Evolutionary conservation across 2,113 vertebrate genomes (phyloP).

Genomic region (Phyllostomus discolor): DNA sequence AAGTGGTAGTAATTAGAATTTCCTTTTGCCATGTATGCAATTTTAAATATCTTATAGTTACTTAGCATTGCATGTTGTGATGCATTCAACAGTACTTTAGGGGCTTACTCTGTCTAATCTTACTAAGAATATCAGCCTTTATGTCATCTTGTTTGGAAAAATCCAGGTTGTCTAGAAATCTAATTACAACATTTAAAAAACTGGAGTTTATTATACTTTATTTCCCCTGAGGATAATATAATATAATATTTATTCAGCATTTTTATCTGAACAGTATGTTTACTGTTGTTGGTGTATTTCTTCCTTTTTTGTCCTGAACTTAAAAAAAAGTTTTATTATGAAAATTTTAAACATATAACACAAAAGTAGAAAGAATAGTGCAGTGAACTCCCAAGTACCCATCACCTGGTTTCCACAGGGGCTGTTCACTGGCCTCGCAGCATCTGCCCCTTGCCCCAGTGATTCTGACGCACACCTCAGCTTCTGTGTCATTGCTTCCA

Average conservation of each 20-base stretch:
- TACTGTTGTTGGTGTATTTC: neutral
- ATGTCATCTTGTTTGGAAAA: neutral
- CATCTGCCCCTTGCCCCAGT: neutral
- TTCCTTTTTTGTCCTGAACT: constrained; percentile 11
- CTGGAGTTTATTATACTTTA: neutral
- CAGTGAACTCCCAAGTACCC: neutral
- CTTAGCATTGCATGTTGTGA: no score
- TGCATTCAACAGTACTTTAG: neutral
- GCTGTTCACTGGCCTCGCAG: no score
- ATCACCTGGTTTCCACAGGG: fast-evolving
- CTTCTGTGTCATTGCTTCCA: neutral
- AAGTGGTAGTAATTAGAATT: neutral
- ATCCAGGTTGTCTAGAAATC: neutral
- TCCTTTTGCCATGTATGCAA: neutral
- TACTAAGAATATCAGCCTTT: neutral
- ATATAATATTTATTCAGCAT: neutral
- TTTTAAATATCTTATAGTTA: neutral
- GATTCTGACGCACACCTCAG: neutral
- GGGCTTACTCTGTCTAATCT: neutral
- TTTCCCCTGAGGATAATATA: neutral
- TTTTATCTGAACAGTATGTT: neutral
- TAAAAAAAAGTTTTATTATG: neutral
- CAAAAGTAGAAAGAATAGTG: neutral
- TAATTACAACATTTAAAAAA: neutral
- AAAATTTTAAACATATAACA: neutral